These are phyloP conservation scores for Diorhabda carinulata DNA, from an alignment of 1,140 invertebrate genomes.

Conservation along the genomic window DNA sequence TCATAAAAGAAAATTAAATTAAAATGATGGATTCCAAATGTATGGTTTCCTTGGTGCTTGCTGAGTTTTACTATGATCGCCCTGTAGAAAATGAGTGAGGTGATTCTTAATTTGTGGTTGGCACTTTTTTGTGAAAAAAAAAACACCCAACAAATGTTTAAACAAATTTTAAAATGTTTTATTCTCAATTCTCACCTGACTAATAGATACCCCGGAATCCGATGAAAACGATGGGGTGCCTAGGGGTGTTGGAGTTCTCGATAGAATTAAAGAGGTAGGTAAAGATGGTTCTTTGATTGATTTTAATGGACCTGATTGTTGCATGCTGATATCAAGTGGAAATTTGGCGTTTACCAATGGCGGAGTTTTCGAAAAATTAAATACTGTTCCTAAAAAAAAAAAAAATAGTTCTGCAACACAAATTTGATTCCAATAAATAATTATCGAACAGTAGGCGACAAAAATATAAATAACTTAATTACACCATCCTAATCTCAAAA, in stretches of 20 bases:
- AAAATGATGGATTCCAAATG: conserved; percentile 40
- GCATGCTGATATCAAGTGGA: neutral
- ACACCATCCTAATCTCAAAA: too few relatives aligned
- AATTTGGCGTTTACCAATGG: conserved; percentile 1
- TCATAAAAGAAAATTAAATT: conserved; percentile 12
- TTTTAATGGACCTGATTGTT: conserved; percentile 7
- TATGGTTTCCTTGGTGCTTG: conserved; percentile 31
- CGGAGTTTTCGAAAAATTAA: neutral
- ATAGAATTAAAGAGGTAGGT: conserved; percentile 24
- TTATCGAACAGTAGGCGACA: too few relatives aligned
- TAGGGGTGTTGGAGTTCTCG: conserved; percentile 20
- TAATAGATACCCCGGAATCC: conserved; percentile 42
- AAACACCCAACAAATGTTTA: neutral
- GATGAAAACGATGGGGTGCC: conserved; percentile 34
- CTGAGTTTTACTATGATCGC: conserved; percentile 3
- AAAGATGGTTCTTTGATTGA: conserved; percentile 4
- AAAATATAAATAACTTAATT: too few relatives aligned
- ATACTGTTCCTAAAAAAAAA: neutral
- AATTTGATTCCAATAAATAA: too few relatives aligned
- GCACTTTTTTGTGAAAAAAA: neutral
- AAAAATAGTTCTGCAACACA: too few relatives aligned
- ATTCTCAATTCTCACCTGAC: conserved; percentile 35
- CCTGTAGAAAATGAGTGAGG: conserved; percentile 1
- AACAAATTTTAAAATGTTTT: neutral
- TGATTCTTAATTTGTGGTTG: neutral